Evolutionary conservation across 35 echinoderm and acorn worm species (phyloP).

Genomic region (Heliocidaris tuberculata): DNA sequence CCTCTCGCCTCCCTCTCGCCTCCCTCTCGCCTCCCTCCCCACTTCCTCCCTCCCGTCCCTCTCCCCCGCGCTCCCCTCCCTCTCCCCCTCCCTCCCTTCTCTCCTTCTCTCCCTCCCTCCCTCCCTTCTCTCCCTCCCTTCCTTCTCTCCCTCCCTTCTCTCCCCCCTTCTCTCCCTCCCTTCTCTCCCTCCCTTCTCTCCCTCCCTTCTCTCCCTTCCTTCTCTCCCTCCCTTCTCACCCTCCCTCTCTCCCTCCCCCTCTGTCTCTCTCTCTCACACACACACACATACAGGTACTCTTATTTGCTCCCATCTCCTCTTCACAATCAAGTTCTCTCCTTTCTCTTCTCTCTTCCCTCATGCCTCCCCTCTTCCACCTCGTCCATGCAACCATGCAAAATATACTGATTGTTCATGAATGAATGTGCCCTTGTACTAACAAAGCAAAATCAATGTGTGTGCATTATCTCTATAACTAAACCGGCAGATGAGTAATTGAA

Average conservation of each 20-base stretch:
- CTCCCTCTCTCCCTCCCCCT: neutral
- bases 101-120: neutral
- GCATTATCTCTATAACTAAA: neutral
- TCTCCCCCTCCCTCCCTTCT: neutral
- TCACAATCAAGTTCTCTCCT: neutral
- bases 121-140: too few species aligned
- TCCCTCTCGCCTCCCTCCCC: neutral
- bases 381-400: neutral
- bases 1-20: neutral
- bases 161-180: neutral
- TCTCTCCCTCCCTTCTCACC: neutral
- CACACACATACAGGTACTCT: neutral
- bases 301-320: neutral
- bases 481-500: neutral
- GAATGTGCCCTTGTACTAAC: neutral
- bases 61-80: neutral
- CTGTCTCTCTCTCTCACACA: neutral
- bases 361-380: neutral
- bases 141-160: neutral
- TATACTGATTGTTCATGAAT: neutral
- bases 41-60: neutral
- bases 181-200: neutral
- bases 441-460: neutral
- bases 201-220: neutral
- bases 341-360: neutral